A percentile compares a stretch with the other conserved stretches of the same genome.
These are phyloP conservation scores for Pristionchus arcanus DNA, from an alignment of 2,888 invertebrate genomes.

Conservation along the genomic window DNA sequence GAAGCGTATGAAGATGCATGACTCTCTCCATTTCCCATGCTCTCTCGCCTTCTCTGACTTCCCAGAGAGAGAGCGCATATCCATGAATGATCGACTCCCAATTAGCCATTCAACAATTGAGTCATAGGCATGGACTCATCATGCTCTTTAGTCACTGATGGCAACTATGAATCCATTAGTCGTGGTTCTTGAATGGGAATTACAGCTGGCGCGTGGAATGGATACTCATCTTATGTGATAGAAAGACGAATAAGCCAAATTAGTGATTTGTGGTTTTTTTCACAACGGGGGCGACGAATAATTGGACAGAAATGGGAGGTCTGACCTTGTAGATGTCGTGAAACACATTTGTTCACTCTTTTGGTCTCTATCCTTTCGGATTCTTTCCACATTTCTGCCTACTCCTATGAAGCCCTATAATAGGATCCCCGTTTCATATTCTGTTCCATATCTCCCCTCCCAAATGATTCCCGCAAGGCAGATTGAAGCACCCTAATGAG, in stretches of 20 bases:
- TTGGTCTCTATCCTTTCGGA: neutral
- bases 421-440: neutral
- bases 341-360: neutral
- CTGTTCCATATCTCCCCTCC: neutral
- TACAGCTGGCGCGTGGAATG: neutral
- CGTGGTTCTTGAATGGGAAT: neutral
- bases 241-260: neutral
- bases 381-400: too few relatives aligned
- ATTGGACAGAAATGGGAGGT: neutral
- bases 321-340: neutral
- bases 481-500: constrained; percentile 17
- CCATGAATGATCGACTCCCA: constrained; percentile 25
- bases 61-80: neutral
- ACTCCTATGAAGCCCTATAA: neutral
- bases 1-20: constrained; percentile 44
- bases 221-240: too few relatives aligned
- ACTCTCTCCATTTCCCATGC: neutral
- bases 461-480: neutral
- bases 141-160: neutral
- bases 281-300: neutral
- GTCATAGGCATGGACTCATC: neutral
- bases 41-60: neutral
- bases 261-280: neutral
- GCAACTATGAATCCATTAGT: constrained; percentile 50
- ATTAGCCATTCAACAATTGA: constrained; percentile 52